phyloP scores from a whole-genome alignment of 2,113 vertebrate species.

The Chaetodon trifascialis region DNA sequence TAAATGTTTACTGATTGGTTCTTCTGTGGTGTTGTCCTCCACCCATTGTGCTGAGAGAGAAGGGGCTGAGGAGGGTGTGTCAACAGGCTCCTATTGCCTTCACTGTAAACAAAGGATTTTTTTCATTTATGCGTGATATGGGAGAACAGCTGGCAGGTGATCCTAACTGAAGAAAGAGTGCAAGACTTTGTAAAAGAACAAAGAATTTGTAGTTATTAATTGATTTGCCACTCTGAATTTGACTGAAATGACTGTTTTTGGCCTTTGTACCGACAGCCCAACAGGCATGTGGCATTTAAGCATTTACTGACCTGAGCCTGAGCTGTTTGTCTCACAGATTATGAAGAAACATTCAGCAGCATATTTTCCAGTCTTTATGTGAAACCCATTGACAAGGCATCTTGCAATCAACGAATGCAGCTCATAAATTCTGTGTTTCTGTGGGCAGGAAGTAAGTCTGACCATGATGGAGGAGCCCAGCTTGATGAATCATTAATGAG shows the following conservation, averaged over 20 bases:
- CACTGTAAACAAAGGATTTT: constrained; percentile 80
- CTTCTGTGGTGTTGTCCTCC: constrained; percentile 31
- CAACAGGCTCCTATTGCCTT: constrained; percentile 67
- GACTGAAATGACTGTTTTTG: constrained; percentile 19
- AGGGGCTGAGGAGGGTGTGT: constrained; percentile 81
- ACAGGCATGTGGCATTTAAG: constrained; percentile 61
- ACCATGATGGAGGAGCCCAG: constrained; percentile 61
- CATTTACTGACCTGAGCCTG: constrained; percentile 47
- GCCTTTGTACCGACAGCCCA: constrained; percentile 48
- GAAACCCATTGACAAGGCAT: constrained; percentile 34
- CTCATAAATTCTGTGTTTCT: constrained; percentile 35
- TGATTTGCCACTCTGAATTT: constrained; percentile 26
- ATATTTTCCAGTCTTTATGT: constrained; percentile 19
- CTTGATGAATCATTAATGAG: constrained; percentile 79
- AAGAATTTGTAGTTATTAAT: neutral
- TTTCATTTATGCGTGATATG: neutral
- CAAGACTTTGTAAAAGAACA: neutral
- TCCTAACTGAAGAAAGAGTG: neutral
- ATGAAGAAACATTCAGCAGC: constrained; percentile 50
- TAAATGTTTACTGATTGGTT: constrained; percentile 64
- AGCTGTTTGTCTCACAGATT: constrained; percentile 56
- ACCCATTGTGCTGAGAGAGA: constrained; percentile 70
- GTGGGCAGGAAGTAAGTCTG: constrained; percentile 54
- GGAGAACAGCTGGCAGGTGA: constrained; percentile 6
- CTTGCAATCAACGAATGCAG: constrained; percentile 28